Percentiles rank a stretch among this genome's conserved stretches.
Evolutionary conservation across 2,888 invertebrate genomes (phyloP).

Genomic region (Adelphocoris suturalis): DNA sequence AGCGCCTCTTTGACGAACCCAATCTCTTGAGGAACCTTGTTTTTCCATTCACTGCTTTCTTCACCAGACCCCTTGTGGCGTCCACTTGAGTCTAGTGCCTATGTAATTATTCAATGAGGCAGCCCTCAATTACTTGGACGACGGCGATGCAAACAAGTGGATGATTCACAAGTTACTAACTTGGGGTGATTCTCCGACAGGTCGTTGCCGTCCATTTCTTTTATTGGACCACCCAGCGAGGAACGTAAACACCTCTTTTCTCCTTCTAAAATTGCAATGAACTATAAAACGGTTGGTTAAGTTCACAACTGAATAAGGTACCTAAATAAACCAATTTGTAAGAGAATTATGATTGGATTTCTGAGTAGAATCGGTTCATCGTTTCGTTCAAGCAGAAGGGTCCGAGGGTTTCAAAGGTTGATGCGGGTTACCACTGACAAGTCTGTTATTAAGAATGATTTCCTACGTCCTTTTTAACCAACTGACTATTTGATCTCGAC

Average conservation of each 20-base stretch:
- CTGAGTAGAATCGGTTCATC: too few relatives aligned
- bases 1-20: conserved; percentile 4
- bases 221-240: too few relatives aligned
- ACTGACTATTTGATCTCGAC: background rate
- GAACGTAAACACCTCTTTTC: too few relatives aligned
- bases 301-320: too few relatives aligned
- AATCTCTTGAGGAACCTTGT: background rate
- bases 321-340: background rate
- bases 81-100: background rate
- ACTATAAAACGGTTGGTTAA: too few relatives aligned
- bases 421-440: background rate
- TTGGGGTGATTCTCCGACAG: conserved; percentile 6
- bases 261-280: too few relatives aligned
- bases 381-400: background rate
- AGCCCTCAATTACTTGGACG: background rate
- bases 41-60: background rate
- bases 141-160: conserved; percentile 25
- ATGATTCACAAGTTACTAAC: conserved; percentile 38
- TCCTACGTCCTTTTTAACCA: background rate
- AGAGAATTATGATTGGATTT: too few relatives aligned
- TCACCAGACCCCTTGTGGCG: conserved; percentile 5
- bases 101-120: conserved; percentile 32
- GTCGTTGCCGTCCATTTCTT: background rate
- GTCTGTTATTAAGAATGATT: background rate
- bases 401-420: background rate